Evolutionary conservation across 2,797 vertebrate genomes (phyloP).

Genomic region (Pseudomugil tenellus): DNA sequence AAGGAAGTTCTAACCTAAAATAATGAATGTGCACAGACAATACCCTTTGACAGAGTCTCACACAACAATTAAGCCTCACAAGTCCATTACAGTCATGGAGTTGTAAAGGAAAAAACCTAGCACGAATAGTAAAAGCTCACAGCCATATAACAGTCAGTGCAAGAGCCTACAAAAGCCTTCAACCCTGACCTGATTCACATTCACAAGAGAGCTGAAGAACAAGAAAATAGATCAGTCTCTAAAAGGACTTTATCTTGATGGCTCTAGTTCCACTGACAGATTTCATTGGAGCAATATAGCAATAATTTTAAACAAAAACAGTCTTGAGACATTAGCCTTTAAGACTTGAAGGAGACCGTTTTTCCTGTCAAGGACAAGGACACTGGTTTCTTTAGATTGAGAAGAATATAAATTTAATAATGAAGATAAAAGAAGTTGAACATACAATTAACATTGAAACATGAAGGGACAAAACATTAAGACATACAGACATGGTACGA

Average conservation of each 20-base stretch:
- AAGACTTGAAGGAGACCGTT: no score
- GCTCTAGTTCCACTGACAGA: constrained; percentile 5
- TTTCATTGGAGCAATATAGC: neutral
- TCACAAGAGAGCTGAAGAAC: constrained; percentile 19
- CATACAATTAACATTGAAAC: no score
- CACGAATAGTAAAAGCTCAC: constrained; percentile 29
- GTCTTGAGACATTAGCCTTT: neutral
- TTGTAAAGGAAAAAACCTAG: constrained; percentile 36
- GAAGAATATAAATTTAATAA: no score
- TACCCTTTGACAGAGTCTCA: constrained; percentile 40
- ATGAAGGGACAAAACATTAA: no score
- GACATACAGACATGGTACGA: no score
- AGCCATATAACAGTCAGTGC: constrained; percentile 4
- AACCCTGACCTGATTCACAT: constrained; percentile 9
- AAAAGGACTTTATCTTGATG: constrained; percentile 9
- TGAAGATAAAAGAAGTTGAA: no score
- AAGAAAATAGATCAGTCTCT: constrained; percentile 13
- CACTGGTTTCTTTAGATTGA: no score
- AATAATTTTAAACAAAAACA: neutral
- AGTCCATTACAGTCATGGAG: constrained; percentile 26
- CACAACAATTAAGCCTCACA: constrained; percentile 54
- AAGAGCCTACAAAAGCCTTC: constrained; percentile 10
- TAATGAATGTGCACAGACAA: constrained; percentile 45
- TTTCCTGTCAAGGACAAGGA: no score
- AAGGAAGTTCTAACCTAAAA: constrained; percentile 62